Evolutionary conservation across 2,113 vertebrate species (phyloP), one percentile per base, ranked within the genome.

Genomic region (Lasiurus cinereus): DNA sequence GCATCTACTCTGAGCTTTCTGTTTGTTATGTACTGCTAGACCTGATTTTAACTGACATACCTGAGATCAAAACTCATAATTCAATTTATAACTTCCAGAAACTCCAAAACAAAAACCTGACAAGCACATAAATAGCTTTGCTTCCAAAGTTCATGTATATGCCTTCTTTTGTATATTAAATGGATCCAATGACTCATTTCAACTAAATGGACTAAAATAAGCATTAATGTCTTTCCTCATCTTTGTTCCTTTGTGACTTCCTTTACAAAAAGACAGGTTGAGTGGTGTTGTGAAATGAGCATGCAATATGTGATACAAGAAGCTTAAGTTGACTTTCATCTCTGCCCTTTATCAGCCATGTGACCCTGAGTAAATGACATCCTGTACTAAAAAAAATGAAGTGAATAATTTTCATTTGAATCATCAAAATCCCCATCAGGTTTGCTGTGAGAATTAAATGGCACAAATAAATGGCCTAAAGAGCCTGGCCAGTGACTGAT

Each of bases 331-430:
- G 10, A 46, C 21, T 70, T 46, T 93, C 73, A 43, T 36, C 27
- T 94, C 36, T 74, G 77, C 22, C 12, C 59, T 70, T 88, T 88
- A 18, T 90, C 66, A 67, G 24, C 27, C 14, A 39, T 22, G 12
- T 62, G 66, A 72, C 77, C 72, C 77, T 36, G 54, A 73, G 43
- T 46, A 88, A 83, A 91, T 64, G 66, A 83, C 19, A 73, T 50
- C 39, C 16, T 84, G 19, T 69, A 78, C 46, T 56, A 59, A 62
- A 62, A 24, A 33, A 90, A 43, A 1, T 16, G 12, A 27, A 48
- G 82, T 90, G 70, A 85, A 48, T 76, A 59, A 72, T 93, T 82
- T 94, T 88, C 31, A 77, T 91, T 82, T 82, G 77, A 96, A 77
- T 91, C 87, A 91, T 70, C 36, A 46, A 94, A 93, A 66, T 70